phyloP scores from a whole-genome alignment of 2,888 invertebrate genomes.

The Anagyrus pseudococci region DNA sequence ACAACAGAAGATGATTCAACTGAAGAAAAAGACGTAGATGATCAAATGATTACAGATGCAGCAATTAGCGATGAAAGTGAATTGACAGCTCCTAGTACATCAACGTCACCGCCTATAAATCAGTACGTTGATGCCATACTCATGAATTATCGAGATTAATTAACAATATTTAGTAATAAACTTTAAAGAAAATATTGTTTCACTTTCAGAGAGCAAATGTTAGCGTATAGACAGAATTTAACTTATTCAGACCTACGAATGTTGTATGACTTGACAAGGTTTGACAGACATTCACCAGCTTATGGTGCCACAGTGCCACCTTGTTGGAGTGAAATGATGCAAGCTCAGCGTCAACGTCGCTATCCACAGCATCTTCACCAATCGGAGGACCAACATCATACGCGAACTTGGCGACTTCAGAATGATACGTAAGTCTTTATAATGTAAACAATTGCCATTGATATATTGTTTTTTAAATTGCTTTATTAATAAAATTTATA shows the following conservation, averaged over 20 bases:
- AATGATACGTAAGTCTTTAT: constrained; percentile 72
- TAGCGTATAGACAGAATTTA: constrained; percentile 69
- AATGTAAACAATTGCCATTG: neutral
- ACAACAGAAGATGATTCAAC: constrained; percentile 77
- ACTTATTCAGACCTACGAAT: constrained; percentile 70
- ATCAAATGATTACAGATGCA: constrained; percentile 54
- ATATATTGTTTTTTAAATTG: neutral
- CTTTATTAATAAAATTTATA: neutral
- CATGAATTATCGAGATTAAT: constrained; percentile 15
- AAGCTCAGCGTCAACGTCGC: constrained; percentile 86
- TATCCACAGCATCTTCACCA: constrained; percentile 82
- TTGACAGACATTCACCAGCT: constrained; percentile 72
- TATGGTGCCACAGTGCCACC: constrained; percentile 90
- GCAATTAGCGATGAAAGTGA: constrained; percentile 42
- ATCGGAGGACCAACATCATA: constrained; percentile 74
- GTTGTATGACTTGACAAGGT: constrained; percentile 78
- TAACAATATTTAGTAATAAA: too few species aligned
- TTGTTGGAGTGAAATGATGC: constrained; percentile 93
- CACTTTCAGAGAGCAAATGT: constrained; percentile 52
- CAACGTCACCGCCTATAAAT: constrained; percentile 50
- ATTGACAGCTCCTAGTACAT: constrained; percentile 54
- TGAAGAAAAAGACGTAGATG: constrained; percentile 76
- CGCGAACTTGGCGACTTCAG: constrained; percentile 87
- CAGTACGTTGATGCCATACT: constrained; percentile 44
- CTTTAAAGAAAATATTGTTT: too few species aligned